These are phyloP conservation scores for Drosophila colorata DNA, from an alignment of 2,888 invertebrate genomes.

Conservation along the genomic window DNA sequence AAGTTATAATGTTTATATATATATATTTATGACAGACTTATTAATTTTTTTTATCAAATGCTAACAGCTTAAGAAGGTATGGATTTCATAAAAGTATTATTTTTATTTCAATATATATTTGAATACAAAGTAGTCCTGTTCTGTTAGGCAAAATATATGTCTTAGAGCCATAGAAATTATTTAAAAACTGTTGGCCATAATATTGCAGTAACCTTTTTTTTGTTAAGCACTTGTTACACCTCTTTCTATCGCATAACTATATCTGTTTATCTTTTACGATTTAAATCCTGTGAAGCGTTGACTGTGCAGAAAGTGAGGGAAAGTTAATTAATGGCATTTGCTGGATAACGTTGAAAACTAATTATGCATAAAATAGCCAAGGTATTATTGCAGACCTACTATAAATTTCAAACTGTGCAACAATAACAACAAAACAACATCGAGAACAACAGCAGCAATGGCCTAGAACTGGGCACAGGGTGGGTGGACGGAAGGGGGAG, in stretches of 20 bases:
- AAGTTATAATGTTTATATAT: too few relatives aligned
- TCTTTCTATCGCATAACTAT: not conserved
- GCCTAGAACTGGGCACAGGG: slow-evolving; percentile 19
- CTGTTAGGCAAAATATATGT: too few relatives aligned
- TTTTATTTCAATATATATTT: not conserved
- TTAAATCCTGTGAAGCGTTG: slow-evolving; percentile 16
- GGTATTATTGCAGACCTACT: slow-evolving; percentile 79
- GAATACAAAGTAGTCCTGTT: not conserved
- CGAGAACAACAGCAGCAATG: slow-evolving; percentile 53
- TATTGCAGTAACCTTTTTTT: too few relatives aligned
- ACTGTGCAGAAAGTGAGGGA: slow-evolving; percentile 23
- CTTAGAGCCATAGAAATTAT: too few relatives aligned
- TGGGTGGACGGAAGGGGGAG: not conserved
- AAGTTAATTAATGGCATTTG: slow-evolving; percentile 77
- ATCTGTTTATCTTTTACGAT: not conserved
- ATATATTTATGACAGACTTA: too few relatives aligned
- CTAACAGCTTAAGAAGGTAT: too few relatives aligned
- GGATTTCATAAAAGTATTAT: too few relatives aligned
- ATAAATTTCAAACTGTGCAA: slow-evolving; percentile 75
- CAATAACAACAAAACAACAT: slow-evolving; percentile 62
- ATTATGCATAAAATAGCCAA: slow-evolving; percentile 78
- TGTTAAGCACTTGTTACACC: not conserved
- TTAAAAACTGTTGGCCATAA: too few relatives aligned
- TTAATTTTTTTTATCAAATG: too few relatives aligned
- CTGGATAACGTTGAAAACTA: slow-evolving; percentile 75